Evolutionary conservation across 2,888 invertebrate species (phyloP).

Genomic region (Microctonus hyperodae): DNA sequence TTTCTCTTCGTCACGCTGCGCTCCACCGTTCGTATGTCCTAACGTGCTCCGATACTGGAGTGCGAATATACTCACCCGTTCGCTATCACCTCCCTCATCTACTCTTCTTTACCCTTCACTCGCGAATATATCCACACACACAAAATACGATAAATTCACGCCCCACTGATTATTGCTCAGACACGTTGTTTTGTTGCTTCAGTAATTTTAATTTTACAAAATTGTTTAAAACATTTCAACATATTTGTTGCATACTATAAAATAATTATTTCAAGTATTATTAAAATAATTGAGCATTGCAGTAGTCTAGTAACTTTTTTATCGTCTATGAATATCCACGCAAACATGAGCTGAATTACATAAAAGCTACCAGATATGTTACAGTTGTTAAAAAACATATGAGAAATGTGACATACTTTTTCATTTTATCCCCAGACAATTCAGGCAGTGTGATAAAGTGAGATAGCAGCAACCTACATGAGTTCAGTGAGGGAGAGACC

Average conservation of each 20-base stretch:
- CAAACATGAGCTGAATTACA: background rate
- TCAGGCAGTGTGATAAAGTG: background rate
- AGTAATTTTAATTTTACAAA: background rate
- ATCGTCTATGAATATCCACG: background rate
- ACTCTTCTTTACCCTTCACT: constrained; percentile 4
- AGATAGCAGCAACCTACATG: background rate
- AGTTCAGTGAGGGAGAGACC: background rate
- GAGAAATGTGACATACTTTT: background rate
- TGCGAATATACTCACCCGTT: constrained; percentile 16
- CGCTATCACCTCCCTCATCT: constrained; percentile 4
- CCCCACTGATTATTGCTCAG: background rate
- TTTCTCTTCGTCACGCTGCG: constrained; percentile 55
- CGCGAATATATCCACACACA: background rate
- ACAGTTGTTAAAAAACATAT: background rate
- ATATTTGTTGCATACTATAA: no score
- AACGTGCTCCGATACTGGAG: background rate
- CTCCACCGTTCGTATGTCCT: constrained; percentile 13
- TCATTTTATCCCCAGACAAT: background rate
- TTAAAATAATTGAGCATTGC: background rate
- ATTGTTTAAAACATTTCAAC: background rate
- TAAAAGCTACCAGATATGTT: background rate
- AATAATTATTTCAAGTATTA: no score
- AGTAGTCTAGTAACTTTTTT: background rate
- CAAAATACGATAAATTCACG: background rate
- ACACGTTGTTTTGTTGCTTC: background rate